These are phyloP conservation scores for Ornithorhynchus anatinus DNA, from an alignment of 2,113 vertebrate genomes.

Conservation along the genomic window DNA sequence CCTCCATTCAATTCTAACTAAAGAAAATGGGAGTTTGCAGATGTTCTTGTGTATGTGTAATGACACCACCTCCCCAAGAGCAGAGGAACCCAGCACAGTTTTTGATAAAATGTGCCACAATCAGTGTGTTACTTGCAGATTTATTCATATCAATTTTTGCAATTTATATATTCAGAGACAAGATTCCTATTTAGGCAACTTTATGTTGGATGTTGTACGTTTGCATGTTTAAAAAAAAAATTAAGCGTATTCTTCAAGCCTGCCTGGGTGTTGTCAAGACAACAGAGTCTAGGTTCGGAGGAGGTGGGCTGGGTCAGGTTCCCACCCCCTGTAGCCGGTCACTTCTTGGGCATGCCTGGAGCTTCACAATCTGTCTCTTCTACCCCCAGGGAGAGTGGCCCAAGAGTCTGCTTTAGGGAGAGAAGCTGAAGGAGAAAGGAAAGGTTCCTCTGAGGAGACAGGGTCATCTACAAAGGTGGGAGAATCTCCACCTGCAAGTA, in stretches of 20 bases:
- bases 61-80: conserved; percentile 79
- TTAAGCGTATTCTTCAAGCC: conserved; percentile 27
- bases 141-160: conserved; percentile 92
- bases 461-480: not conserved
- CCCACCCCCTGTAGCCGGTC: conserved; percentile 1
- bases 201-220: conserved; percentile 64
- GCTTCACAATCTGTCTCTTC: not conserved
- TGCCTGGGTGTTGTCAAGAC: conserved; percentile 45
- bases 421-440: not conserved
- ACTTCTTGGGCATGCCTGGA: conserved; percentile 15
- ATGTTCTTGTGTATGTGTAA: conserved; percentile 89
- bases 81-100: conserved; percentile 60
- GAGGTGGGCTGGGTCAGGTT: conserved; percentile 2
- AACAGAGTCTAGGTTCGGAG: conserved; percentile 18
- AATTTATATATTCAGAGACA: conserved; percentile 96
- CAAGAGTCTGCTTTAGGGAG: not conserved
- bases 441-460: not conserved
- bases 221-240: conserved; percentile 42
- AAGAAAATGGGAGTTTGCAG: conserved; percentile 83
- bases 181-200: conserved; percentile 82
- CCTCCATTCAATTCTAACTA: conserved; percentile 83
- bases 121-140: conserved; percentile 92
- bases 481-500: not conserved
- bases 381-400: not conserved
- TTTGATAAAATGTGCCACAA: conserved; percentile 83